A percentile compares a stretch with the other conserved stretches of the same genome.
phyloP scores from a whole-genome alignment of 1,140 invertebrate species.

The Gonatopus flavifemur region DNA sequence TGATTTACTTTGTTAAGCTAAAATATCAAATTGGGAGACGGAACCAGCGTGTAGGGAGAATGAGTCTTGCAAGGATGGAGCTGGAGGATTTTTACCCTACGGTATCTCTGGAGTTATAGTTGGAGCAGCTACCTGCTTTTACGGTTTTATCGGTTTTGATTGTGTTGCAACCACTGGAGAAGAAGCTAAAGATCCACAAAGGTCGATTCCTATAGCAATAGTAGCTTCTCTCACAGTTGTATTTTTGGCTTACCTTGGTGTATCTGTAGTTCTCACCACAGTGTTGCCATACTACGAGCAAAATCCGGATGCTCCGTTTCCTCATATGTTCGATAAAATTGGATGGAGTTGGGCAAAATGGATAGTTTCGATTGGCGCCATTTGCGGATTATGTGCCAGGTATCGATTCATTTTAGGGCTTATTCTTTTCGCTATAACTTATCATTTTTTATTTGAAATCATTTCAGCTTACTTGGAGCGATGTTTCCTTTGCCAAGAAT shows the following conservation, averaged over 20 bases:
- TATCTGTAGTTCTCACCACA: slow-evolving; percentile 83
- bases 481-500: slow-evolving; percentile 86
- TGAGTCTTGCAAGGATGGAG: slow-evolving; percentile 56
- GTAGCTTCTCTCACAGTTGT: slow-evolving; percentile 79
- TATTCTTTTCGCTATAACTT: not conserved
- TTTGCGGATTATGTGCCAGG: slow-evolving; percentile 73
- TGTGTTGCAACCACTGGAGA: slow-evolving; percentile 82
- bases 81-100: slow-evolving; percentile 81
- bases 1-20: slow-evolving; percentile 55
- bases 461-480: slow-evolving; percentile 74
- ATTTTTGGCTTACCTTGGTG: slow-evolving; percentile 85
- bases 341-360: slow-evolving; percentile 73
- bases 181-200: slow-evolving; percentile 86
- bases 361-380: slow-evolving; percentile 76
- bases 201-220: slow-evolving; percentile 86
- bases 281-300: slow-evolving; percentile 85
- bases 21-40: slow-evolving; percentile 70
- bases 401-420: slow-evolving; percentile 33
- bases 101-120: slow-evolving; percentile 76
- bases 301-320: slow-evolving; percentile 70
- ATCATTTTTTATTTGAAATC: not conserved
- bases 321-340: slow-evolving; percentile 69
- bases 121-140: slow-evolving; percentile 88
- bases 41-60: slow-evolving; percentile 53
- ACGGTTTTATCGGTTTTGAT: slow-evolving; percentile 90